Conservation (phyloP, 1,140 invertebrate genomes). For the Drosophila kurseongensis region DNA sequence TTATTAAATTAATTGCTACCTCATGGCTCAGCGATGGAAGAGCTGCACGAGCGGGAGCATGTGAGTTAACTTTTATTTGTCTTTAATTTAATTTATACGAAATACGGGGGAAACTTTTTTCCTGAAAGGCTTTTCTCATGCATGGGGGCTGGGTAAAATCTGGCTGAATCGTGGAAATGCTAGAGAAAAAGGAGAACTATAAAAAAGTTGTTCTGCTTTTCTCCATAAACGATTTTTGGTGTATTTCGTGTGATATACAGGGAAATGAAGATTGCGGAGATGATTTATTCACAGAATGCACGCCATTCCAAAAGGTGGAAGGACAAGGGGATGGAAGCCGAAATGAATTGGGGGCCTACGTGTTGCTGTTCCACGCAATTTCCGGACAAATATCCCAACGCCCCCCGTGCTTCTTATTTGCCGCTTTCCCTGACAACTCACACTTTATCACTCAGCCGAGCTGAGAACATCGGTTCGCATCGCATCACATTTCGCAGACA, state of each 20-base stretch:
- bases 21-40: slow-evolving; percentile 36
- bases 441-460: slow-evolving; percentile 63
- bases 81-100: slow-evolving; percentile 76
- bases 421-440: slow-evolving; percentile 33
- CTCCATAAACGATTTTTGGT: slow-evolving; percentile 48
- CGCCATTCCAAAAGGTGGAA: slow-evolving; percentile 38
- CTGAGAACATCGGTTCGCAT: slow-evolving; percentile 47
- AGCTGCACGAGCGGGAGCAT: slow-evolving; percentile 14
- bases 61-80: slow-evolving; percentile 70
- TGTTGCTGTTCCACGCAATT: slow-evolving; percentile 78
- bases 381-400: slow-evolving; percentile 56
- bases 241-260: slow-evolving; percentile 33
- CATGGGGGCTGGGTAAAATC: slow-evolving; percentile 4
- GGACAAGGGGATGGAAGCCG: slow-evolving; percentile 9
- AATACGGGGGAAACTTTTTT: slow-evolving; percentile 58
- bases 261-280: slow-evolving; percentile 59
- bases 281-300: slow-evolving; percentile 70
- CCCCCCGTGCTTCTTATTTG: not conserved
- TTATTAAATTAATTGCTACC: slow-evolving; percentile 82
- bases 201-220: slow-evolving; percentile 30
- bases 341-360: slow-evolving; percentile 73
- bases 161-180: not conserved
- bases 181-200: slow-evolving; percentile 5
- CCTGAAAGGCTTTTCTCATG: not conserved
- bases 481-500: slow-evolving; percentile 68